phyloP scores from a whole-genome alignment of 1,140 invertebrate genomes.

The Macrobrachium rosenbergii region DNA sequence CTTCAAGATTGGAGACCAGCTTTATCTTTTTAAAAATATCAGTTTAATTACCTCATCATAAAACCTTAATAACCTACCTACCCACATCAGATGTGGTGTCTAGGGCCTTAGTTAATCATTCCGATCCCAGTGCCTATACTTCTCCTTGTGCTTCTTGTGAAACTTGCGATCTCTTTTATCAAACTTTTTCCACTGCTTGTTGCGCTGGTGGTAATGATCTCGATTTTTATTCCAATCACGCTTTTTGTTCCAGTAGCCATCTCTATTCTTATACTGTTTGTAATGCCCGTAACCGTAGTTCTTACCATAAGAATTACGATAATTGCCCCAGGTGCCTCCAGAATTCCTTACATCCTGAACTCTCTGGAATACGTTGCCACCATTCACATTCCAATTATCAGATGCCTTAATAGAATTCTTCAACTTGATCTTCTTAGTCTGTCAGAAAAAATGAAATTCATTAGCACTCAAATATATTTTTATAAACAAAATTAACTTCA shows the following conservation, averaged over 20 bases:
- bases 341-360: slow-evolving; percentile 29
- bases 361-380: slow-evolving; percentile 25
- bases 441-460: background rate
- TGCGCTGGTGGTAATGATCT: slow-evolving; percentile 23
- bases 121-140: slow-evolving; percentile 37
- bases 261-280: background rate
- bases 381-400: background rate
- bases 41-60: background rate
- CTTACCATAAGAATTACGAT: background rate
- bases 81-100: background rate
- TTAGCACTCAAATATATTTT: too few species aligned
- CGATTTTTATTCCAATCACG: slow-evolving; percentile 21
- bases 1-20: too few species aligned
- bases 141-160: slow-evolving; percentile 40
- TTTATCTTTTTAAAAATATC: background rate
- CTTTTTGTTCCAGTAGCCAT: slow-evolving; percentile 10
- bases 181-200: slow-evolving; percentile 32
- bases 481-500: too few species aligned
- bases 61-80: background rate
- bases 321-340: slow-evolving; percentile 2
- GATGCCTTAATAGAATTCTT: slow-evolving; percentile 2
- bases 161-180: slow-evolving; percentile 30
- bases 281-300: background rate
- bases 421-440: slow-evolving; percentile 35
- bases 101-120: slow-evolving; percentile 8